These are phyloP conservation scores for Phalacrocorax carbo DNA, from an alignment of 2,113 vertebrate species.

Conservation along the genomic window DNA sequence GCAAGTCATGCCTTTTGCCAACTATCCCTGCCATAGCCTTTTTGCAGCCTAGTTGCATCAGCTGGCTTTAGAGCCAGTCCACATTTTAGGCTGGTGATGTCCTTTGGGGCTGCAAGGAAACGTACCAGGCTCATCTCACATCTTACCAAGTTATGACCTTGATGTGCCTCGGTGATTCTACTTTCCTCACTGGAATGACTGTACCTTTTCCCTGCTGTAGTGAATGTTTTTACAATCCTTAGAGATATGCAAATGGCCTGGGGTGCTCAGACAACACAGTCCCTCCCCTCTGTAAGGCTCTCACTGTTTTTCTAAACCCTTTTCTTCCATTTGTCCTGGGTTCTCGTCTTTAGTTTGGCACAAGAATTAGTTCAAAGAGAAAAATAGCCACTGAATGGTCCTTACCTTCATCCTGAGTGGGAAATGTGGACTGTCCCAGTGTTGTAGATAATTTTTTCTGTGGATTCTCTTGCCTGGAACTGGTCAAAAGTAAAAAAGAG, in stretches of 20 bases:
- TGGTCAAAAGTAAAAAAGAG: neutral
- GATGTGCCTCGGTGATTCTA: neutral
- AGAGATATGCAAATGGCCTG: neutral
- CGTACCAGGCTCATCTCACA: neutral
- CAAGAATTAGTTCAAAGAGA: neutral
- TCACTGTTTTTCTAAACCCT: neutral
- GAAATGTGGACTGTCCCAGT: neutral
- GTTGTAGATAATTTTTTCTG: neutral
- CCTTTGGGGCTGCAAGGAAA: neutral
- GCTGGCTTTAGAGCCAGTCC: neutral
- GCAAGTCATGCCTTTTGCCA: neutral
- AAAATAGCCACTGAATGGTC: neutral
- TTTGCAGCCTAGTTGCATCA: neutral
- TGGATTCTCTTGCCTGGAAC: neutral
- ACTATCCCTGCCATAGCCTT: neutral
- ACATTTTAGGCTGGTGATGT: neutral
- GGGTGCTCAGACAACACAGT: neutral
- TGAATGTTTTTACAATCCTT: neutral
- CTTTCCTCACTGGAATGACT: neutral
- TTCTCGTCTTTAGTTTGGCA: neutral
- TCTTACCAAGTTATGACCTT: neutral
- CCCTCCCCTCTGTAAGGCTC: neutral
- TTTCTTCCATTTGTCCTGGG: neutral
- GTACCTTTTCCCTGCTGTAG: neutral
- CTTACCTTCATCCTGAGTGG: neutral